phyloP scores from a whole-genome alignment of 2,888 invertebrate species.

The Ceramica pisi region DNA sequence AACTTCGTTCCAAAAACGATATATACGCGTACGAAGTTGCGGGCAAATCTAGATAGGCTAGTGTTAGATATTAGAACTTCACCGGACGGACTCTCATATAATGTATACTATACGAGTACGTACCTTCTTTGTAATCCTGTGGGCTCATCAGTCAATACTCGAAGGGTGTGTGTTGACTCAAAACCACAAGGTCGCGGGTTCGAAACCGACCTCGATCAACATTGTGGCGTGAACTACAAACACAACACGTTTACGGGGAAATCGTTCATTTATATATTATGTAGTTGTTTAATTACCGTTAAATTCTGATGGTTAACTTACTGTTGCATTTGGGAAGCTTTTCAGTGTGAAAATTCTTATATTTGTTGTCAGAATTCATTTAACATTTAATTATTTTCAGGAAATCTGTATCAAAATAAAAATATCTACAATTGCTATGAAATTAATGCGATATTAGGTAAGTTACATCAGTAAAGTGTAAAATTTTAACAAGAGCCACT shows the following conservation, averaged over 20 bases:
- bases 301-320: neutral
- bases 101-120: no score
- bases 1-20: no score
- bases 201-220: conserved; percentile 45
- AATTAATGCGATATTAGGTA: no score
- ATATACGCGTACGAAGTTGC: no score
- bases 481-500: no score
- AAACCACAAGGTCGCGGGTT: conserved; percentile 40
- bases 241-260: conserved; percentile 16
- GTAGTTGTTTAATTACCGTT: conserved; percentile 18
- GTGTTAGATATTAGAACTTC: no score
- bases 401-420: no score
- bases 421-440: no score
- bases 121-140: neutral
- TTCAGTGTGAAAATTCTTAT: no score
- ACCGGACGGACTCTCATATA: no score
- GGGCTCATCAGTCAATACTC: conserved; percentile 25
- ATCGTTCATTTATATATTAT: conserved; percentile 22
- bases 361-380: neutral
- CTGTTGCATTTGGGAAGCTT: neutral
- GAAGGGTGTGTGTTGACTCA: conserved; percentile 33
- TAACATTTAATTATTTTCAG: neutral
- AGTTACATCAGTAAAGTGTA: no score
- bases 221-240: conserved; percentile 45
- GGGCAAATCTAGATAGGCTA: no score